These are phyloP conservation scores for Philantomba maxwellii DNA, from an alignment of 2,113 vertebrate genomes.

Conservation along the genomic window DNA sequence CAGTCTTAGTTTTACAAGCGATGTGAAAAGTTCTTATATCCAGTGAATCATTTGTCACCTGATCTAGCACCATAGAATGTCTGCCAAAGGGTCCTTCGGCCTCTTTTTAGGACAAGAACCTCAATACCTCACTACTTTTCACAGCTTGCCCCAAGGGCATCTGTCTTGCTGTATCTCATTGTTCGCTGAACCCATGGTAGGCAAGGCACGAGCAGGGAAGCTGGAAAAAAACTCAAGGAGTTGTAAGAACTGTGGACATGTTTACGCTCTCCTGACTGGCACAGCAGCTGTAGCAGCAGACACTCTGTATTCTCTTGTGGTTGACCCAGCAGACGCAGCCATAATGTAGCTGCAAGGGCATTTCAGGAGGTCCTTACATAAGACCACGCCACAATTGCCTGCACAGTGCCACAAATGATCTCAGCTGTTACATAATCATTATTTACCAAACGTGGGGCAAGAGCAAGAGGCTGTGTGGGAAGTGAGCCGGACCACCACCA, in stretches of 20 bases:
- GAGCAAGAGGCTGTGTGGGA: background rate
- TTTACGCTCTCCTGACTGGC: background rate
- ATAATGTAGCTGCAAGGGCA: background rate
- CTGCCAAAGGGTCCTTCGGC: background rate
- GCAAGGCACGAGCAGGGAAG: background rate
- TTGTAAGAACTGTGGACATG: background rate
- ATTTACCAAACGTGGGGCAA: background rate
- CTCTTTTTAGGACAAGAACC: background rate
- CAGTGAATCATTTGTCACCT: background rate
- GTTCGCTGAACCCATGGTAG: background rate
- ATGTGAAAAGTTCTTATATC: background rate
- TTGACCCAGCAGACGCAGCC: background rate
- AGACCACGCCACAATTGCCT: fast-evolving
- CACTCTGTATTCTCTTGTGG: background rate
- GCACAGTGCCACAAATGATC: background rate
- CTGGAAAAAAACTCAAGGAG: background rate
- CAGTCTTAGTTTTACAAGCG: background rate
- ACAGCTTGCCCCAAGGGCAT: background rate
- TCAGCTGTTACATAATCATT: background rate
- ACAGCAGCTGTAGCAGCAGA: background rate
- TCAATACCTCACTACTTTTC: background rate
- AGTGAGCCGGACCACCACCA: background rate
- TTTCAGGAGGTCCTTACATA: background rate
- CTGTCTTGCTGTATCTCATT: background rate
- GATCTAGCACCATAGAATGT: background rate